Conservation (phyloP, 2,888 invertebrate genomes). For the Molanna angustata region DNA sequence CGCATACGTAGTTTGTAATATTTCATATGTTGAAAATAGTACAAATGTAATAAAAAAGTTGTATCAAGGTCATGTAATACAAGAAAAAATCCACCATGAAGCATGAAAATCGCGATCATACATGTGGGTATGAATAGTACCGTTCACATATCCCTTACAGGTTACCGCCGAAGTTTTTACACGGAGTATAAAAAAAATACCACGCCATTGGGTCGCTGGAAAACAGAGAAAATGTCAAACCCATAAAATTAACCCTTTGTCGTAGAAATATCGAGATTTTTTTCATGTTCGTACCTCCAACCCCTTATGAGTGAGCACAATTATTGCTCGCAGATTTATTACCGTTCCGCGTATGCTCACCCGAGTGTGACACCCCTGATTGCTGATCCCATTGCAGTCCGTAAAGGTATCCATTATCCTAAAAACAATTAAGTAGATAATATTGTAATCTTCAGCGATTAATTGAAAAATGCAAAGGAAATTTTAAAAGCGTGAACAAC, state of each 20-base stretch:
- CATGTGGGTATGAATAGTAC: too few species aligned
- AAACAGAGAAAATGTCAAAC: constrained; percentile 33
- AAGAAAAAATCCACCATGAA: constrained; percentile 14
- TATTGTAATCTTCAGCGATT: too few species aligned
- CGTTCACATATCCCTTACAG: constrained; percentile 2
- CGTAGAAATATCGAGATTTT: constrained; percentile 30
- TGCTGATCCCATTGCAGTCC: constrained; percentile 10
- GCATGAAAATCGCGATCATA: constrained; percentile 11
- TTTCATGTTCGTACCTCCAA: constrained; percentile 27
- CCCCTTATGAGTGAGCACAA: constrained; percentile 30
- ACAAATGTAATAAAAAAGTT: constrained; percentile 7
- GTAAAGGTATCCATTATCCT: too few species aligned
- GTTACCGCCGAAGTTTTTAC: constrained; percentile 9
- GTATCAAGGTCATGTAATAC: constrained; percentile 21
- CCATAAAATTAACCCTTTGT: constrained; percentile 34
- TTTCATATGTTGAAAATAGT: not conserved
- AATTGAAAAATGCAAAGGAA: too few species aligned
- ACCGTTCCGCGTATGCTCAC: constrained; percentile 33
- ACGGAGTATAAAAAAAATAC: constrained; percentile 20
- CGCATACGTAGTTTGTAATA: not conserved
- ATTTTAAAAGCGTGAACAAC: too few species aligned
- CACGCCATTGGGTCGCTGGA: constrained; percentile 22
- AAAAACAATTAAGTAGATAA: too few species aligned
- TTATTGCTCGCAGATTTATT: constrained; percentile 33
- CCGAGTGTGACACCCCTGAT: constrained; percentile 28